Base-by-base conservation (phyloP, 2,797 vertebrate species). In the Chaetophractus vellerosus region DNA sequence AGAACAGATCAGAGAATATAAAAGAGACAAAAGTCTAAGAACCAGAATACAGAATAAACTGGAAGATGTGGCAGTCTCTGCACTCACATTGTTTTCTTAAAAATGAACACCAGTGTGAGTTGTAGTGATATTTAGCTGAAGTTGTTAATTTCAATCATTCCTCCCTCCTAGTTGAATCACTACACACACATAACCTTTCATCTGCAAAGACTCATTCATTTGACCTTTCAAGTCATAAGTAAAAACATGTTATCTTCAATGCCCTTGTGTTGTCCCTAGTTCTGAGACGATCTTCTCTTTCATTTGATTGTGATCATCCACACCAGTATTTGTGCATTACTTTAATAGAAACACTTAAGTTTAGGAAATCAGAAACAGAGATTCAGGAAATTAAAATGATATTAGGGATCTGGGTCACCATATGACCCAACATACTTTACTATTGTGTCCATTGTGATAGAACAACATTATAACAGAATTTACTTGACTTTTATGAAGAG, bases 101-200 rank as follows among this genome's bases (percentile, higher is more conserved):
- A 78, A 38, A 38, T n/a, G 14, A 90, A 14, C 31, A 50, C 26
- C 28, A 81, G 0, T 24, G 16, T 33, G 48, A 57, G 31, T 48
- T 55, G 28, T 28, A 45, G 24, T 66, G 88, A 74, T 79, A 79
- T 52, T 90, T 81, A 91, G 33, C 23, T 71, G 7, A 92, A 88
- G 2, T 14, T 69, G 21, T 19, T 36, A 63, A 78, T 52, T 64
- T 78, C 6, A 55, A 52, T 36, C 10, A 88, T 6, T 24, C 26
- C 36, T 69, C 8, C 9, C 19, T 12, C 15, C 31, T 88, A n/a
- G 57, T 15, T 88, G 36, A 92, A 63, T 69, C n/a, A 3, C 26
- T 79, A 38, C 28, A 64, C 26, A 57, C 3, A 38, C 64, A 18
- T 0, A 2, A 66, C 7, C 64, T 78, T 64, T 89, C 55, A 48